A percentile compares a stretch with the other conserved stretches of the same genome.
phyloP scores from a whole-genome alignment of 2,888 invertebrate genomes.

The Pandemis cinnamomeana region DNA sequence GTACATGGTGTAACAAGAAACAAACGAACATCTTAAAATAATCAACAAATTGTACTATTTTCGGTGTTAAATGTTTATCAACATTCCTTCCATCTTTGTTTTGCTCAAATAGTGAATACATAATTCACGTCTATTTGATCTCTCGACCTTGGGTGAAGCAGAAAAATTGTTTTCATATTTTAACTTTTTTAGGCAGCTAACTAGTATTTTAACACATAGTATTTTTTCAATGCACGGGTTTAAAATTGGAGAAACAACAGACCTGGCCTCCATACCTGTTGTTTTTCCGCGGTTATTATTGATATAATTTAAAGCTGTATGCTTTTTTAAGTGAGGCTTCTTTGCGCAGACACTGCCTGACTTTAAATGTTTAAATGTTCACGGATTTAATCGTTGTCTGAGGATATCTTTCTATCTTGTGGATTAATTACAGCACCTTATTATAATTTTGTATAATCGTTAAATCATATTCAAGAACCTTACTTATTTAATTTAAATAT shows the following conservation, averaged over 20 bases:
- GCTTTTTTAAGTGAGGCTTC: too few species aligned
- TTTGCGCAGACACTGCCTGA: neutral
- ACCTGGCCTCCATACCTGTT: too few species aligned
- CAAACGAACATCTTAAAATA: too few species aligned
- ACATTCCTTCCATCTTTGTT: slow-evolving; percentile 42
- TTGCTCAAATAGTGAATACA: slow-evolving; percentile 43
- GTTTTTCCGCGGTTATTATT: too few species aligned
- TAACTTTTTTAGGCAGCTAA: neutral
- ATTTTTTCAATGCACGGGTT: neutral
- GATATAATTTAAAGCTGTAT: too few species aligned
- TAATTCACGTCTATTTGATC: slow-evolving; percentile 17
- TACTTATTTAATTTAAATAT: neutral
- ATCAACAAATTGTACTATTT: neutral
- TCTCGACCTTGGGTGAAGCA: slow-evolving; percentile 20
- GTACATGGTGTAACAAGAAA: too few species aligned
- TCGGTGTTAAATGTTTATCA: slow-evolving; percentile 1
- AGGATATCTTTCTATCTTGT: neutral
- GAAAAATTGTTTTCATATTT: slow-evolving; percentile 7
- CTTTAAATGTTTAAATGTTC: neutral
- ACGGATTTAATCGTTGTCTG: neutral
- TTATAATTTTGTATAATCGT: neutral
- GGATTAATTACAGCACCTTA: neutral
- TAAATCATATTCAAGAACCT: neutral
- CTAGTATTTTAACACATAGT: neutral
- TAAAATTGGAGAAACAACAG: too few species aligned